Base-by-base conservation (phyloP, 2,113 vertebrate genomes). In the Alligator mississippiensis region DNA sequence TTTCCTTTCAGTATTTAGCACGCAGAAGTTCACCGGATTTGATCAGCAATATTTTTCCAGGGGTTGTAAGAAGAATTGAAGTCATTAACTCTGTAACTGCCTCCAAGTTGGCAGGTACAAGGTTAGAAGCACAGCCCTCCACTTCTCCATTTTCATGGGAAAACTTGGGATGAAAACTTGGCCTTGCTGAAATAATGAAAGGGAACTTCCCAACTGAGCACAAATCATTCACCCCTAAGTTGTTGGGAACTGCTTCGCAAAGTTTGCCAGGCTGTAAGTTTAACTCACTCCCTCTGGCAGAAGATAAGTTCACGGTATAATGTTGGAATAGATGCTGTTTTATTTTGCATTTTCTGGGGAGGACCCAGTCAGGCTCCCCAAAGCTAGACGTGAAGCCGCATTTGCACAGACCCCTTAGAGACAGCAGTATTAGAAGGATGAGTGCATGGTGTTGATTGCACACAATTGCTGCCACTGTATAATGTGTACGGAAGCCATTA, bases 351-450 rank as follows among this genome's bases (percentile, higher is more conserved):
- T 34, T 12, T 19, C 19, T 21, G 34, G 30, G 68, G 22, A 19
- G 2, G n/a, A 17, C 4, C 6, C 25, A 4, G 47, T 38, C 1
- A 34, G 15, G 30, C 38, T 5, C 22, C 63, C 5, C 2, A 47
- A 30, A 59, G 68, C 75, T 28, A 14, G 6, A 38, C 34, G 14
- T 28, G 5, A 4, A 59, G 64, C 61, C 12, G 19, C 84, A 13
- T 11, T 74, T 28, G 21, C 2, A 60, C 55, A 16, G 54, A 22
- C 30, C 22, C 0, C 47, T 18, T 0, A 0, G 30, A 28, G 38
- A 3, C 2, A 0, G 9, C n/a, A 2, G 38, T 9, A 28, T 9
- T 28, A 21, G 62, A 1, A n/a, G 38, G 57, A 72, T 11, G 21
- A 3, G 8, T 9, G 57, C 6, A 18, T 30, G 30, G 68, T 21